phyloP scores from a whole-genome alignment of 1,140 invertebrate genomes.

The Meteorus sp. region DNA sequence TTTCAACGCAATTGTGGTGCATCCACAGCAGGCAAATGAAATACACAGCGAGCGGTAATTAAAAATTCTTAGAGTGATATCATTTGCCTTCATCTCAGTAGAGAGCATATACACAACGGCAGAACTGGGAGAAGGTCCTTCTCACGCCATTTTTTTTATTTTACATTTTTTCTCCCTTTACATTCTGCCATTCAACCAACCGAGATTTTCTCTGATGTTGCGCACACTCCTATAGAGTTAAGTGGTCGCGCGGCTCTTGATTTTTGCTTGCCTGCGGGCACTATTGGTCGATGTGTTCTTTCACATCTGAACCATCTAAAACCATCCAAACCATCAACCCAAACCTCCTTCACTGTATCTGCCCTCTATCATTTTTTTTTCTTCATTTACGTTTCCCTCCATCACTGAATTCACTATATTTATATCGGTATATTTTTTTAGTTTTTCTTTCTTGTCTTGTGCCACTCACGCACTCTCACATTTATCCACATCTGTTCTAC shows the following conservation, averaged over 20 bases:
- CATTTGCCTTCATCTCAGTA: too few species aligned
- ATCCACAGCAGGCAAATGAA: too few species aligned
- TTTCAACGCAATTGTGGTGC: too few species aligned
- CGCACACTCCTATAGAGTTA: conserved; percentile 51
- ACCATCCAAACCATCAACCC: too few species aligned
- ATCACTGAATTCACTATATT: too few species aligned
- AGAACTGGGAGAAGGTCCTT: too few species aligned
- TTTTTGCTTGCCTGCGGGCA: conserved; percentile 41
- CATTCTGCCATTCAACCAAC: conserved; percentile 42
- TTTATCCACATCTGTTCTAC: conserved; percentile 33
- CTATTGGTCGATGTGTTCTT: conserved; percentile 49
- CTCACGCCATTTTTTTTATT: conserved; percentile 52
- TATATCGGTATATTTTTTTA: too few species aligned
- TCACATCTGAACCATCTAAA: too few species aligned
- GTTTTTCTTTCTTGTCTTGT: too few species aligned
- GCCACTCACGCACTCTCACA: conserved; percentile 16
- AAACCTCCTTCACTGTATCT: conserved; percentile 24
- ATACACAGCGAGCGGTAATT: too few species aligned
- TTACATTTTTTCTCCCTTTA: conserved; percentile 37
- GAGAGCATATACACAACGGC: too few species aligned
- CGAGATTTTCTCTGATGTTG: conserved; percentile 55
- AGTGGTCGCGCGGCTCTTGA: conserved; percentile 40
- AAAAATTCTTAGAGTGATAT: too few species aligned
- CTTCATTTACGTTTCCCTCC: conserved; percentile 23
- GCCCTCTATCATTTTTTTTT: conserved; percentile 21